Evolutionary conservation across 2,113 vertebrate genomes (phyloP).

Genomic region (Vidua macroura): DNA sequence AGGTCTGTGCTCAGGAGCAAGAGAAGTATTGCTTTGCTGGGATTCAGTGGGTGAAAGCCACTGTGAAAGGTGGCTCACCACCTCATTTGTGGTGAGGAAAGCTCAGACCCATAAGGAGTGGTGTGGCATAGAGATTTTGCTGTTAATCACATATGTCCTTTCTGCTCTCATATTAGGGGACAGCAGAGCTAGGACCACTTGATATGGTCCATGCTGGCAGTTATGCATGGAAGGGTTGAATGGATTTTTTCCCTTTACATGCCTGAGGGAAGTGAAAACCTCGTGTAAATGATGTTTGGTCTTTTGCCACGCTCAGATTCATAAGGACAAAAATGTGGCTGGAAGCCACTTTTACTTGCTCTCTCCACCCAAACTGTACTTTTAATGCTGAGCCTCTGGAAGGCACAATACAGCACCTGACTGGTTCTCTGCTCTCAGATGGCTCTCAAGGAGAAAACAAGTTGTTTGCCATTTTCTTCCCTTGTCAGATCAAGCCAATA

Average conservation of each 20-base stretch:
- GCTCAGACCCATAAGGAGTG: neutral
- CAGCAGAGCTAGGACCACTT: neutral
- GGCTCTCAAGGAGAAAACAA: constrained; percentile 40
- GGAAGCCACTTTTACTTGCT: neutral
- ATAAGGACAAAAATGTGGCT: neutral
- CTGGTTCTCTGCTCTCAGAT: neutral
- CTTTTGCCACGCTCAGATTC: neutral
- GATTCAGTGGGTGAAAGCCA: neutral
- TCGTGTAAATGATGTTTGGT: neutral
- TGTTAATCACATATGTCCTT: neutral
- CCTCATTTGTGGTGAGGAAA: neutral
- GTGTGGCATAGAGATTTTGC: neutral
- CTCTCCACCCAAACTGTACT: neutral
- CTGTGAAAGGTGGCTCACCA: neutral
- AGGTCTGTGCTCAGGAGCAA: neutral
- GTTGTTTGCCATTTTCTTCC: constrained; percentile 47
- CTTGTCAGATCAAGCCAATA: constrained; percentile 43
- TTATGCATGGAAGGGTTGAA: neutral
- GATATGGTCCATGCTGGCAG: neutral
- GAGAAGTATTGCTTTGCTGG: neutral
- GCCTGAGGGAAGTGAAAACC: neutral
- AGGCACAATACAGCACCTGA: neutral
- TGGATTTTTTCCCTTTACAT: neutral
- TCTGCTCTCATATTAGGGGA: neutral
- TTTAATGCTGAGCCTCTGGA: neutral